phyloP scores from a whole-genome alignment of 2,888 invertebrate species.

The Palloptera scutellata region DNA sequence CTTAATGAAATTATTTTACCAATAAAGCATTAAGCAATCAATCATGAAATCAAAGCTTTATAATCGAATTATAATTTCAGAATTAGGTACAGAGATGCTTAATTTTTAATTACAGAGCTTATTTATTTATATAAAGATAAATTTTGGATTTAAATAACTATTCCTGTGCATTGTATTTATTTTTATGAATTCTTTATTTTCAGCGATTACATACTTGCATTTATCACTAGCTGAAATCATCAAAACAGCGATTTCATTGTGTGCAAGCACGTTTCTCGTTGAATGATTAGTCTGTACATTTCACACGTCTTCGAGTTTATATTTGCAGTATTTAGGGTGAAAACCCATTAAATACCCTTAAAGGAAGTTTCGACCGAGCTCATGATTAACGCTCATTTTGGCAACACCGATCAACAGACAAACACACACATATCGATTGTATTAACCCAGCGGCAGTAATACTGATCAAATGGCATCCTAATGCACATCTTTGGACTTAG shows the following conservation, averaged over 20 bases:
- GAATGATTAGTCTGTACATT: slow-evolving; percentile 26
- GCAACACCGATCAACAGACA: background rate
- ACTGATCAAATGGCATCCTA: no score
- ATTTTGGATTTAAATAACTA: background rate
- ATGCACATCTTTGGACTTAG: no score
- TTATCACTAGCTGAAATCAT: slow-evolving; percentile 20
- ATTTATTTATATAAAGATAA: no score
- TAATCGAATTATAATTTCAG: no score
- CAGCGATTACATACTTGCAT: background rate
- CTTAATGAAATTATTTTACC: no score
- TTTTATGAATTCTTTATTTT: background rate
- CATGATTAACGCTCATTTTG: slow-evolving; percentile 20
- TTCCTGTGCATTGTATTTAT: background rate
- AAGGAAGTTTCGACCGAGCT: slow-evolving; percentile 10
- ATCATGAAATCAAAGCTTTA: no score
- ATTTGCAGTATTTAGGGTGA: slow-evolving; percentile 14
- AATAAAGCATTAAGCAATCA: no score
- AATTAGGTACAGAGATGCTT: no score
- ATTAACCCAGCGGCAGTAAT: background rate
- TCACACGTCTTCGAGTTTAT: slow-evolving; percentile 34
- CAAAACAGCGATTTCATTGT: slow-evolving; percentile 28
- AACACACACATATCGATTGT: slow-evolving; percentile 1
- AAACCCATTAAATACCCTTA: slow-evolving; percentile 14
- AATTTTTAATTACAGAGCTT: no score
- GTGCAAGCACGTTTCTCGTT: slow-evolving; percentile 29